A percentile compares a stretch with the other conserved stretches of the same genome.
Conservation (phyloP, 2,888 invertebrate genomes). For the Limenitis camilla region DNA sequence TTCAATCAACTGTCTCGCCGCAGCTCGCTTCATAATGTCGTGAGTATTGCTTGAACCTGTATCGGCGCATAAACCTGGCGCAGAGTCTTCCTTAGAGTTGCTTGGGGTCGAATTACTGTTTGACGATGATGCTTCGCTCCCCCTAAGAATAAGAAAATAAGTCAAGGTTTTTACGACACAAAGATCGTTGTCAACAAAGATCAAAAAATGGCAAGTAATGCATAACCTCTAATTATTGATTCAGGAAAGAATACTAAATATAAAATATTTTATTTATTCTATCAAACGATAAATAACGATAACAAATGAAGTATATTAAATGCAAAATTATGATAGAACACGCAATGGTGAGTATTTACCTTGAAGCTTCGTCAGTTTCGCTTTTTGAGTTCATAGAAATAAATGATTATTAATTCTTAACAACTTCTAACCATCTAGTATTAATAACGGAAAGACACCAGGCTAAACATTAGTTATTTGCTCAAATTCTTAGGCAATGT, state of each 20-base stretch:
- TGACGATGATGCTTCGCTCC: conserved; percentile 73
- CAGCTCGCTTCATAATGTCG: conserved; percentile 82
- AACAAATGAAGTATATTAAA: conserved; percentile 1
- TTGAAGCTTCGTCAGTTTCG: conserved; percentile 75
- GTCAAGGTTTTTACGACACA: conserved; percentile 34
- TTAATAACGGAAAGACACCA: conserved; percentile 40
- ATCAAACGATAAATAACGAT: neutral
- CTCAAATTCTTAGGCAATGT: conserved; percentile 16
- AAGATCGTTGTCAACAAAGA: conserved; percentile 34
- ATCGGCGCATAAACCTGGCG: conserved; percentile 52
- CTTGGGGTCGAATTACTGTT: conserved; percentile 53
- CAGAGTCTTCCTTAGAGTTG: conserved; percentile 43
- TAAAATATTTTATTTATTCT: neutral
- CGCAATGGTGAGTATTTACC: conserved; percentile 51
- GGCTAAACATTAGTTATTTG: conserved; percentile 13
- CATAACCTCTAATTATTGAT: conserved; percentile 44
- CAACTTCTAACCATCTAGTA: conserved; percentile 42
- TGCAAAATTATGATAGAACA: conserved; percentile 5
- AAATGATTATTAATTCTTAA: conserved; percentile 47
- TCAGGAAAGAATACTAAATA: conserved; percentile 1
- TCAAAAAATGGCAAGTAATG: conserved; percentile 65
- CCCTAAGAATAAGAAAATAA: conserved; percentile 41
- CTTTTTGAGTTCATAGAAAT: conserved; percentile 74
- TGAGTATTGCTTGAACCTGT: conserved; percentile 50
- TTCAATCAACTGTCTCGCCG: conserved; percentile 90